Evolutionary conservation across 2,888 invertebrate species (phyloP), one percentile per base, ranked within the genome.

Genomic region (Acleris emargana): DNA sequence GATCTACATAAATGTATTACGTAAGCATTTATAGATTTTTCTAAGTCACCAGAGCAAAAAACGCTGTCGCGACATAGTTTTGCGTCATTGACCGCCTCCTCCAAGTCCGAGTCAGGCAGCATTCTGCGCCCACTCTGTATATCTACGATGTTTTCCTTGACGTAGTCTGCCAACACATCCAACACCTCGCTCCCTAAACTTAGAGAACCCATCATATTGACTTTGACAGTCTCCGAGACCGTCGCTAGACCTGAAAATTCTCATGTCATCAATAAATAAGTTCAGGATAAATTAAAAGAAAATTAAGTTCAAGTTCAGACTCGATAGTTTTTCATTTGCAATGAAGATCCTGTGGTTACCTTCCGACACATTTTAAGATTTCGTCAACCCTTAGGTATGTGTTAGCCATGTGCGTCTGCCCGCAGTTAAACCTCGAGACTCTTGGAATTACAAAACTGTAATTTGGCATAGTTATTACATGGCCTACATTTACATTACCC

Each of bases 101-200:
- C 38, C 38, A 13, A 38, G 13, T 38, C 38, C 13, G 38, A 38
- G 13, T 38, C 13, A 13, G 68, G 25, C 22, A 71, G 62, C 22
- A 79, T 68, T 5, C 81, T 74, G 58, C 87, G 73, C 52, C 77
- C 73, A 2, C 67, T 66, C 42, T 43, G 70, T 1, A 66, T 1
- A 0, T 58, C 9, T 11, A n/a, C 11, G 1, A 51, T 0, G 17
- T 68, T 68, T n/a, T 70, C 68, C 13, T 67, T 73, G 16, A 87
- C 61, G 53, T 78, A 84, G 28, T 79, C 62, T 5, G 78, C 70
- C 3, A 90, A 18, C 0, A 82, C 76, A 0, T 86, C 81, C 62
- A 87, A 67, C 1, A 91, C 83, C 16, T 89, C 87, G 68, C 81
- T 81, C 1, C 90, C 91, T 1, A 91, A 70, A 22, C 74, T 84